Base-by-base conservation (phyloP, 2,113 vertebrate species). In the Dunckerocampus dactyliophorus region DNA sequence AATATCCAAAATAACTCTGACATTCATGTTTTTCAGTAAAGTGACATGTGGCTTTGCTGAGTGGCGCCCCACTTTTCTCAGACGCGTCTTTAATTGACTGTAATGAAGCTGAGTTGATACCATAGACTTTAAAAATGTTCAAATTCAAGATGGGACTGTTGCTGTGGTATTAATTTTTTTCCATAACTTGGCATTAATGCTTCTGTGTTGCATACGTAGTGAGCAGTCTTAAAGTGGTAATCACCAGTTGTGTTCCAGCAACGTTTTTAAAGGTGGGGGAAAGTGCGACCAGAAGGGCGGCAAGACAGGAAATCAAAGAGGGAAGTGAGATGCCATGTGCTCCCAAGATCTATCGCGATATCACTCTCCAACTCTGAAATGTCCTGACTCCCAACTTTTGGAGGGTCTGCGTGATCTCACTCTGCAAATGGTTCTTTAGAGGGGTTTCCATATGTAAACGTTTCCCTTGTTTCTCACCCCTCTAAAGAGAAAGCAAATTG, bases 391-490 rank as follows among this genome's bases (percentile, higher is more conserved):
- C 47, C 42, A 69, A 69, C 34, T 79, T 63, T 69, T 58, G 31
- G 39, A 31, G 43, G 49, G 20, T 42, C 13, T 17, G 11, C 48
- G 59, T 82, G 63, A 77, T 45, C 42, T 60, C 47, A 22, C 51
- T 58, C 17, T 22, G 60, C 17, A 59, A 65, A 72, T 71, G 54
- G 48, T 65, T 79, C 51, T 20, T 53, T 48, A 20, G 55, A 74
- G 12, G 49, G 21, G 69, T 72, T 28, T 79, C 22, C 28, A 59
- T 48, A 65, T 61, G 48, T 58, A 62, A 60, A 54, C 5, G 37
- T 65, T 37, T 65, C 67, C 61, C 50, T 24, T 69, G 58, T 87
- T 89, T 69, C 65, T 19, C 63, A 89, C 82, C 62, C 31, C 60
- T 74, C 47, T 17, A n/a, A 71, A 69, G 65, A 37, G 59, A 22